Evolutionary conservation across 2,888 invertebrate genomes (phyloP).

Genomic region (Cryptophagus acutangulus): DNA sequence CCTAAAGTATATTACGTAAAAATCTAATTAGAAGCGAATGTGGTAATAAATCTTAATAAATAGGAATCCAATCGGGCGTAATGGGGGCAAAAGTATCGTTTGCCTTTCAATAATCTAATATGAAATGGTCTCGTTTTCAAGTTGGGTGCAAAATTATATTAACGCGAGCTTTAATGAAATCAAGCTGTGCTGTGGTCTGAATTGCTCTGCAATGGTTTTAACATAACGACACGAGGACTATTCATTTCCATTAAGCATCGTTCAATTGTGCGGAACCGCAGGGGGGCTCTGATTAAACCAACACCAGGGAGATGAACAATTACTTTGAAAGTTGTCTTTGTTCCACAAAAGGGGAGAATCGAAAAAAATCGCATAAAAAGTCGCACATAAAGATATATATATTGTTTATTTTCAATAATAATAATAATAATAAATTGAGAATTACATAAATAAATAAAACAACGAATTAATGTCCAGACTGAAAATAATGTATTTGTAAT

Average conservation of each 20-base stretch:
- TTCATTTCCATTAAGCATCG: conserved; percentile 38
- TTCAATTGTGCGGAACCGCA: conserved; percentile 35
- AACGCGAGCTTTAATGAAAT: conserved; percentile 2
- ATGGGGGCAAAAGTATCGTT: too few relatives aligned
- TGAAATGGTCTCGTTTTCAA: conserved; percentile 3
- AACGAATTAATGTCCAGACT: conserved; percentile 32
- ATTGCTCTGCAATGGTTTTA: not conserved
- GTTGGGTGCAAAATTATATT: conserved; percentile 4
- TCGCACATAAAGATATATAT: too few relatives aligned
- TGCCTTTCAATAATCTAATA: conserved; percentile 3
- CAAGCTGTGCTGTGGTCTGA: conserved; percentile 1
- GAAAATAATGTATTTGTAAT: conserved; percentile 45
- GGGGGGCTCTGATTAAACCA: conserved; percentile 39
- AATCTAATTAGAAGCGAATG: too few relatives aligned
- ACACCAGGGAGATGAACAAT: conserved; percentile 35
- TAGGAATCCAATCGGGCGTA: too few relatives aligned
- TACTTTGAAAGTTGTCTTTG: conserved; percentile 7
- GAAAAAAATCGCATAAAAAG: not conserved
- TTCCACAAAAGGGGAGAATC: conserved; percentile 2
- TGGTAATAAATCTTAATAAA: too few relatives aligned
- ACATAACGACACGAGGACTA: conserved; percentile 39
- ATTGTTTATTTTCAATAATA: conserved; percentile 1
- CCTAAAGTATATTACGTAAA: too few relatives aligned
- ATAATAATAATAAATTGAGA: too few relatives aligned
- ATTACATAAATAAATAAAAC: conserved; percentile 4